Evolutionary conservation across 2,888 invertebrate genomes (phyloP), one percentile per base, ranked within the genome.

Genomic region (Azorinus chamasolen): DNA sequence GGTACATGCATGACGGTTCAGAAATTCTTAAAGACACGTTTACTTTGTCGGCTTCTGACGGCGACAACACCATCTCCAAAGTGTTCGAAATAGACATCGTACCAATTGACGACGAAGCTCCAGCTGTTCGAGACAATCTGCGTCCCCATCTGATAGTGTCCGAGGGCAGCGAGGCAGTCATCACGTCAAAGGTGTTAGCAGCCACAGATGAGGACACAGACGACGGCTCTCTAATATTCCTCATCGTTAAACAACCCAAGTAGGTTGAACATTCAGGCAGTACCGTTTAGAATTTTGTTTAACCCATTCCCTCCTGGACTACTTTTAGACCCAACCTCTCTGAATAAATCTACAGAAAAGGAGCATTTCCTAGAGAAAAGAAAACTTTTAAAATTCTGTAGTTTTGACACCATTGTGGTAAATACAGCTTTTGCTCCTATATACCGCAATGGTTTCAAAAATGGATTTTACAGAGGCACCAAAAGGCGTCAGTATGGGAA

Each of bases 1-100:
- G 93, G 66, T 93, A 93, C 70, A 85, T 91, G 14, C 91, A 93
- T 73, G 91, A 92, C 84, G 92, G 92, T 0, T 90, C 92, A n/a
- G 92, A 93, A 58, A 89, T 89, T 20, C 69, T 79, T 3, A 63
- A 87, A 8, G 93, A 93, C 75, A 86, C 83, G 0, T 92, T 93
- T 72, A 88, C 88, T 1, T 75, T 93, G 22, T 89, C 88, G 22
- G 83, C 92, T 22, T 87, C 88, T 46, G 93, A 93, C 74, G 92
- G 92, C 2, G 77, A 87, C 32, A 91, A 92, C 80, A 81, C 87
- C 50, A 89, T 90, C 10, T 87, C 92, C n/a, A 90, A 90, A 62
- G 87, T 87, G 39, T 85, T 93, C 37, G 78, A 85, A 14, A 86
- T 93, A 8, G 87, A 90, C 37, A 87, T 93, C 18, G 87, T 91